phyloP scores from a whole-genome alignment of 2,113 vertebrate species.

The Pungitius pungitius region DNA sequence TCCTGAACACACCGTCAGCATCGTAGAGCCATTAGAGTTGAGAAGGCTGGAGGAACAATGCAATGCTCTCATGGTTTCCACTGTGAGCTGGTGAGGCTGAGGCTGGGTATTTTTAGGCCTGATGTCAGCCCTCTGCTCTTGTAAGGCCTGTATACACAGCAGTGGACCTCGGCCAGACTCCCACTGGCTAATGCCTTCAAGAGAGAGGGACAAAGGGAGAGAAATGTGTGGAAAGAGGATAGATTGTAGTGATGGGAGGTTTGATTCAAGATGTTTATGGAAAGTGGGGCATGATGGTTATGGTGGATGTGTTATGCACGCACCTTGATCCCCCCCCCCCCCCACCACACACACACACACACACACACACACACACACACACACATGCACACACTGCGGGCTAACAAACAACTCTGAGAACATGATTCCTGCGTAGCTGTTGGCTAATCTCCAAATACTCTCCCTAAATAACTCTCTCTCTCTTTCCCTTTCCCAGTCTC shows the following conservation, averaged over 20 bases:
- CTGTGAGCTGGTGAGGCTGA: slow-evolving; percentile 66
- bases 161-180: slow-evolving; percentile 63
- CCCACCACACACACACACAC: slow-evolving; percentile 17
- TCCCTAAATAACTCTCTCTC: slow-evolving; percentile 76
- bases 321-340: slow-evolving; percentile 15
- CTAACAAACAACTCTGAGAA: slow-evolving; percentile 68
- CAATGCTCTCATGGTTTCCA: slow-evolving; percentile 80
- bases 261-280: slow-evolving; percentile 52
- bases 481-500: slow-evolving; percentile 62
- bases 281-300: slow-evolving; percentile 30
- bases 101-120: slow-evolving; percentile 79
- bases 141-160: slow-evolving; percentile 79
- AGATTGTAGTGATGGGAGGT: slow-evolving; percentile 12
- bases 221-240: slow-evolving; percentile 5
- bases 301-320: slow-evolving; percentile 41
- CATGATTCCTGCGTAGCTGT: slow-evolving; percentile 68
- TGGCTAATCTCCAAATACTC: slow-evolving; percentile 75
- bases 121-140: slow-evolving; percentile 79
- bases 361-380: slow-evolving; percentile 19
- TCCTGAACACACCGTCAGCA: slow-evolving; percentile 20
- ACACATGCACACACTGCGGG: neutral
- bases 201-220: slow-evolving; percentile 35
- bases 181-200: slow-evolving; percentile 57
- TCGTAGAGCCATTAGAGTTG: slow-evolving; percentile 40
- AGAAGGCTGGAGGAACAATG: slow-evolving; percentile 69